Evolutionary conservation across 2,797 vertebrate genomes (phyloP), one percentile per base, ranked within the genome.

Genomic region (Sebastes minor): DNA sequence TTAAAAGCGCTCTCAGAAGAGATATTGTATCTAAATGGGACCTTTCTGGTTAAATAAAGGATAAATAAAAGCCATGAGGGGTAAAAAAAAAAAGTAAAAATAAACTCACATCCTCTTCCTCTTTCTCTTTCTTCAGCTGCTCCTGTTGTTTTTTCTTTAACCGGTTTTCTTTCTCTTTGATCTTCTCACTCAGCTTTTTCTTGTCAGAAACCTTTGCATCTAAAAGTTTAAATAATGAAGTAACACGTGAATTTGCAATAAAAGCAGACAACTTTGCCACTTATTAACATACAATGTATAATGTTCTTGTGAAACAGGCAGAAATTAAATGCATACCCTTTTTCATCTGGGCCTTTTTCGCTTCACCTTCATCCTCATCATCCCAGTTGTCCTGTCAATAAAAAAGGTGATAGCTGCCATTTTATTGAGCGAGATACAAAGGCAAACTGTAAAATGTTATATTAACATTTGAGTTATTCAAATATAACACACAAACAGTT

Each of bases 361-460:
- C 42, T 1, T 18, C 42, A 49, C 6, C 95, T 0, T 98, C 97
- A 0, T 98, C 97, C 3, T 99, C 98, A 89, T 99, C 98, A 92
- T 99, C 99, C 99, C 99, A 99, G 90, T 99, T 99, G 89, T 99
- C 99, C 99, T 99, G 78, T 22, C 66, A 89, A 89, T 55, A 25
- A 76, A 52, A 83, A 18, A 1, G 13, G 22, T 52, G 9, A 60
- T 5, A 6, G 1, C 46, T 59, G 1, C 0, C 28, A 62, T 49
- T 27, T 75, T 6, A 53, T 55, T 46, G 68, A 20, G 1, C 6
- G 35, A 2, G 14, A 4, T 20, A 62, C 16, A 62, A 3, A 68
- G 32, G 2, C 4, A 74, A 32, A 35, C 13, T 30, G 14, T 16
- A 46, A n/a, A 38, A 38, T 38, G 35, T 38, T 16, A 32, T n/a